Evolutionary conservation across 2,888 invertebrate genomes (phyloP).

Genomic region (Limnephilus lunatus): DNA sequence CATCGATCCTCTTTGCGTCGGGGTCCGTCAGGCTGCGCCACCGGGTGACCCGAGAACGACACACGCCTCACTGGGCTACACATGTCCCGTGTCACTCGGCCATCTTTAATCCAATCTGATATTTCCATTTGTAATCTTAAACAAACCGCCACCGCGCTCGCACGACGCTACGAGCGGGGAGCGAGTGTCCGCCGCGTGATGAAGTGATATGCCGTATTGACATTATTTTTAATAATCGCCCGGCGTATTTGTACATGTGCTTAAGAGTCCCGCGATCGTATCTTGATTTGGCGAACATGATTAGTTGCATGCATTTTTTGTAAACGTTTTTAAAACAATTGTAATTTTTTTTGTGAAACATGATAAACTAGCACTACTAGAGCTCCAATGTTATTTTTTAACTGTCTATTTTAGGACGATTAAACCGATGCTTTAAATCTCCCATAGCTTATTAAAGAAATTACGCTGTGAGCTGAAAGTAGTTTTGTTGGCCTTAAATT

Average conservation of each 20-base stretch:
- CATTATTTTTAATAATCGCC: slow-evolving; percentile 31
- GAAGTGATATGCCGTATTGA: slow-evolving; percentile 44
- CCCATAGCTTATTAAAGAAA: neutral
- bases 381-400: too few species aligned
- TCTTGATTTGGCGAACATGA: neutral
- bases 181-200: slow-evolving; percentile 5
- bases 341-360: neutral
- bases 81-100: slow-evolving; percentile 53
- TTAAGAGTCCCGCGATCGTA: slow-evolving; percentile 2
- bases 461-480: neutral
- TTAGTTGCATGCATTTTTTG: neutral
- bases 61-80: slow-evolving; percentile 51
- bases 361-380: too few species aligned
- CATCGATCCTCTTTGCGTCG: neutral
- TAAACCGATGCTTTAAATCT: neutral
- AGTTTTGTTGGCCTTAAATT: neutral
- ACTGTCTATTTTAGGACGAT: neutral
- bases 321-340: neutral
- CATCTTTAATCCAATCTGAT: slow-evolving; percentile 61
- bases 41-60: slow-evolving; percentile 40
- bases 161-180: neutral
- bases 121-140: slow-evolving; percentile 56
- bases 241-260: slow-evolving; percentile 22
- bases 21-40: slow-evolving; percentile 23
- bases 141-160: slow-evolving; percentile 33